phyloP scores from a whole-genome alignment of 2,113 vertebrate genomes.

The Callospermophilus lateralis region DNA sequence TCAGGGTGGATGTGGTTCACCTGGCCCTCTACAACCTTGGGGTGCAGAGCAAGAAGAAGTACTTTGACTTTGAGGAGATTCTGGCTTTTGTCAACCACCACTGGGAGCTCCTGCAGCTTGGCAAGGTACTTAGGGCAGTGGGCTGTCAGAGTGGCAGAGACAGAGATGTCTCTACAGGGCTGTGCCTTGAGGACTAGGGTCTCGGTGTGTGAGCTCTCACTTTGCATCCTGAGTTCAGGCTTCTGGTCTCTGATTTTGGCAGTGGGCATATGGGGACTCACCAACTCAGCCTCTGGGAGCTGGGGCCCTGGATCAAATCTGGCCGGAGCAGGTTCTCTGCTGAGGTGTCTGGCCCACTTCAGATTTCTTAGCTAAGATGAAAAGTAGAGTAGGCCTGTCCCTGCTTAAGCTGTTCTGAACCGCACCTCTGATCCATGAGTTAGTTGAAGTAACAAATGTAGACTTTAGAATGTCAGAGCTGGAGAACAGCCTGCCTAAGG shows the following conservation, averaged over 20 bases:
- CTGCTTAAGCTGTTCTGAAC: conserved; percentile 58
- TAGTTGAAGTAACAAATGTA: neutral
- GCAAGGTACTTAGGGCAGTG: conserved; percentile 89
- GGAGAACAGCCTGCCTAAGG: neutral
- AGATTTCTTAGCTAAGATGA: neutral
- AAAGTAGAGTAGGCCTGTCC: conserved; percentile 65
- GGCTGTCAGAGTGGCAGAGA: neutral
- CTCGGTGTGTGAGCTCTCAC: neutral
- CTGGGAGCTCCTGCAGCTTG: conserved; percentile 96
- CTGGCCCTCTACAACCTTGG: conserved; percentile 97
- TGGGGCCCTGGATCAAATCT: neutral
- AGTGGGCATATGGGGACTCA: neutral
- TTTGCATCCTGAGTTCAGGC: neutral
- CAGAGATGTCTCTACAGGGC: neutral
- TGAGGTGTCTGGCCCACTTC: neutral
- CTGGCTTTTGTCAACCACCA: conserved; percentile 94
- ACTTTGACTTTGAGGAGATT: conserved; percentile 98
- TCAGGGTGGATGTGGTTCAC: conserved; percentile 97
- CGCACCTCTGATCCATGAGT: neutral
- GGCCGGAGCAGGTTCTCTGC: neutral
- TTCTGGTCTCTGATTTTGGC: neutral
- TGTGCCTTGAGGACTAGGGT: fast-evolving
- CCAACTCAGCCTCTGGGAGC: neutral
- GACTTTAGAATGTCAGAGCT: neutral
- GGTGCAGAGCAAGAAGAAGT: conserved; percentile 98